Evolutionary conservation across 2,797 vertebrate species (phyloP).

Genomic region (Oreochromis mossambicus): DNA sequence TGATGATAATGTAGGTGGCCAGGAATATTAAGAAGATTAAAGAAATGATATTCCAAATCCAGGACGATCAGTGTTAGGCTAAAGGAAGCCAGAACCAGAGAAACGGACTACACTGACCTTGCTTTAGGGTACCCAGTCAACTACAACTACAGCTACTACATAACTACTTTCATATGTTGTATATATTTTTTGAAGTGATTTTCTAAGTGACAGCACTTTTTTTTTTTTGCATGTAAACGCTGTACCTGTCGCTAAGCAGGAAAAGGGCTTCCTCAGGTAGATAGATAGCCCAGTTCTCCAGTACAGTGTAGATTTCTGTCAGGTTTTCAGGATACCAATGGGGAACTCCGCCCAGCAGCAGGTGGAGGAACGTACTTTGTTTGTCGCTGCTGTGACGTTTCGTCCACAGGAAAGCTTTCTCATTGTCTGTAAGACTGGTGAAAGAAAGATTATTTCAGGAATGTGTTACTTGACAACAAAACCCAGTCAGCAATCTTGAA

Average conservation of each 20-base stretch:
- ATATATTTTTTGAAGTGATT: neutral
- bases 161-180: neutral
- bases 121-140: neutral
- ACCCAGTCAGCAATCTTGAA: neutral
- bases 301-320: slow-evolving; percentile 75
- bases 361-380: slow-evolving; percentile 77
- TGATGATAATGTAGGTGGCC: neutral
- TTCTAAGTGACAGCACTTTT: neutral
- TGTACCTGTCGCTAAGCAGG: slow-evolving; percentile 74
- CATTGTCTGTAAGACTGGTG: slow-evolving; percentile 79
- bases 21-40: neutral
- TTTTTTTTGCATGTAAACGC: neutral
- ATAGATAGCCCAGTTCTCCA: slow-evolving; percentile 77
- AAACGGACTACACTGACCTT: fast-evolving
- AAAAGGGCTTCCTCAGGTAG: slow-evolving; percentile 79
- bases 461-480: neutral
- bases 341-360: slow-evolving; percentile 81
- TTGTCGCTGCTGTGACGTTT: slow-evolving; percentile 71
- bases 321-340: slow-evolving; percentile 74
- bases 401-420: slow-evolving; percentile 83
- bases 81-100: neutral
- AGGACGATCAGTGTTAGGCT: neutral
- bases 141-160: too few relatives aligned
- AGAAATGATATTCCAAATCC: neutral
- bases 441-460: neutral